phyloP scores from a whole-genome alignment of 2,113 vertebrate genomes.

The Tupaia tana region DNA sequence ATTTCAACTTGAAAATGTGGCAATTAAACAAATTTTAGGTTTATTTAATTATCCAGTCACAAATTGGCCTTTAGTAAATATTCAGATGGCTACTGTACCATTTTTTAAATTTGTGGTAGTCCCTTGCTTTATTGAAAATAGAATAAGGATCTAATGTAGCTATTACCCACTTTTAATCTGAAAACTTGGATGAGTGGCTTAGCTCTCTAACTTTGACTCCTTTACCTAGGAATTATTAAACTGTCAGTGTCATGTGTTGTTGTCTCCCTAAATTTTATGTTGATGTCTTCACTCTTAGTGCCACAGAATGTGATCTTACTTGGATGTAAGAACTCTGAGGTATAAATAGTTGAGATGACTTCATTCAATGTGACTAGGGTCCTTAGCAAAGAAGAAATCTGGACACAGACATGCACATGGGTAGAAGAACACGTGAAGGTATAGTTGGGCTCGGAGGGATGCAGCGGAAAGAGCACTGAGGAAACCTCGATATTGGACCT shows the following conservation, averaged over 20 bases:
- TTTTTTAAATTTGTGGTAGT: neutral
- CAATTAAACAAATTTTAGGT: neutral
- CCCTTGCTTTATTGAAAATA: neutral
- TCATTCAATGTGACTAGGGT: neutral
- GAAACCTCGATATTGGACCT: rapidly evolving
- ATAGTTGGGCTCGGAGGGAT: rapidly evolving
- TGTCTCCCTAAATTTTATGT: neutral
- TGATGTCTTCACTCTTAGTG: neutral
- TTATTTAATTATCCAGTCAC: neutral
- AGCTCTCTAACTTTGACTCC: neutral
- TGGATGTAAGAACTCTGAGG: neutral
- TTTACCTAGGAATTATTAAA: neutral
- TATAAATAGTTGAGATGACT: neutral
- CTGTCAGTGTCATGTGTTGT: no score
- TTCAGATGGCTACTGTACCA: no score
- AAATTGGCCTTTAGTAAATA: neutral
- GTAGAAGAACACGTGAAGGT: neutral
- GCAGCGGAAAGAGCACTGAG: neutral
- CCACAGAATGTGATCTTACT: neutral
- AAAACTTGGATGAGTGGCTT: neutral
- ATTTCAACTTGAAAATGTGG: neutral
- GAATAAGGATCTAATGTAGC: neutral
- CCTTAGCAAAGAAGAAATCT: neutral
- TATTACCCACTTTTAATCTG: neutral
- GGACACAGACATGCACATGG: no score